A percentile compares a stretch with the other conserved stretches of the same genome.
Evolutionary conservation across 92 coral and sea anemone genomes (phyloP).

Genomic region (Parazoanthus swiftii): DNA sequence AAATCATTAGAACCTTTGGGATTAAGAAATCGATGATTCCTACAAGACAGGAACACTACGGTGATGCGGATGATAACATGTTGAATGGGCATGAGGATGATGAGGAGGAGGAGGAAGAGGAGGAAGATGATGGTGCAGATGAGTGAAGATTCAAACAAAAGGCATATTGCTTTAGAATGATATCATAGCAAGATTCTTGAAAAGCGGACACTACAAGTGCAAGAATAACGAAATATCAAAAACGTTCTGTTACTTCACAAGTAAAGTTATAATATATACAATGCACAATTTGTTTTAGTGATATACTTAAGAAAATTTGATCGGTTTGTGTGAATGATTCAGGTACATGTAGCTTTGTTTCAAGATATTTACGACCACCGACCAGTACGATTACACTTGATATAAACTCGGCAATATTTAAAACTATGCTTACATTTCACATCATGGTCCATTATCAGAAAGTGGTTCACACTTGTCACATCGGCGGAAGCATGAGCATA

Average conservation of each 20-base stretch:
- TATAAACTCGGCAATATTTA: too few relatives aligned
- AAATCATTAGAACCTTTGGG: conserved; percentile 21
- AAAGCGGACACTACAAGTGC: neutral
- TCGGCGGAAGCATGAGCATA: too few relatives aligned
- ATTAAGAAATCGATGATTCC: conserved; percentile 39
- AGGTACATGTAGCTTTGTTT: too few relatives aligned
- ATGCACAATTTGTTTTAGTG: neutral
- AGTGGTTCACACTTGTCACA: too few relatives aligned
- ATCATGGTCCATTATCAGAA: too few relatives aligned
- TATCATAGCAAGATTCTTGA: neutral
- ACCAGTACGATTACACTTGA: too few relatives aligned
- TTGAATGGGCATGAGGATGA: conserved; percentile 9
- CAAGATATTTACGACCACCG: too few relatives aligned
- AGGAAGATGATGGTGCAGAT: conserved; percentile 8
- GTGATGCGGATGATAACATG: neutral
- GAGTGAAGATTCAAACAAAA: neutral
- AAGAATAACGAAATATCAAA: neutral
- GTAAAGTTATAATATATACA: too few relatives aligned
- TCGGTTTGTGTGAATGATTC: too few relatives aligned
- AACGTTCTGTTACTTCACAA: neutral
- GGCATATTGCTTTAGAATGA: neutral
- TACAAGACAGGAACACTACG: conserved; percentile 24
- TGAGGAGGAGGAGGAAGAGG: conserved; percentile 18
- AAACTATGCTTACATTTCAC: too few relatives aligned
- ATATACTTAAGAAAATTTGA: too few relatives aligned